phyloP scores from a whole-genome alignment of 2,888 invertebrate genomes.

The Tenthredo livida region DNA sequence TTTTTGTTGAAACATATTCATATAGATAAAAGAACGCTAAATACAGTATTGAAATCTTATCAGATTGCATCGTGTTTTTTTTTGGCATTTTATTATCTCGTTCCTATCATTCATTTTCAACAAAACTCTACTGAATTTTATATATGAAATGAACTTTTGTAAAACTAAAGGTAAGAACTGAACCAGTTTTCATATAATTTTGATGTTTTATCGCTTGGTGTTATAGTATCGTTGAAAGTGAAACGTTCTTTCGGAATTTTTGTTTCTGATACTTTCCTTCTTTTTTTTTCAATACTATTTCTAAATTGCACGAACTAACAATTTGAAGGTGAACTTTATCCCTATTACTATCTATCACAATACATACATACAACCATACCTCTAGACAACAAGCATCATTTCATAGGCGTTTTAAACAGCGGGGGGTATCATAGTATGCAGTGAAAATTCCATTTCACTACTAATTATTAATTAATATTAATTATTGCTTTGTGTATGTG shows the following conservation, averaged over 20 bases:
- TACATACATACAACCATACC: constrained; percentile 1
- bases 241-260: background rate
- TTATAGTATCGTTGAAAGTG: background rate
- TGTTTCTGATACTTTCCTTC: too few relatives aligned
- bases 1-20: background rate
- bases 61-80: background rate
- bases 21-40: background rate
- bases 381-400: constrained; percentile 24
- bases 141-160: background rate
- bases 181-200: background rate
- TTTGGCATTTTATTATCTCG: background rate
- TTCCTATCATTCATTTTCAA: background rate
- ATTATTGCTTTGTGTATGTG: background rate
- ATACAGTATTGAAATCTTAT: background rate
- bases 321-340: background rate
- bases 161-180: background rate
- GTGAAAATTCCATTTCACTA: background rate
- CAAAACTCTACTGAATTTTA: background rate
- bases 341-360: constrained; percentile 12
- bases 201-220: background rate
- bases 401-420: background rate
- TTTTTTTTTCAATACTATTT: background rate
- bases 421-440: background rate
- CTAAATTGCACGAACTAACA: background rate
- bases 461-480: background rate